phyloP scores from a whole-genome alignment of 2,113 vertebrate genomes.

The Pedetes capensis region DNA sequence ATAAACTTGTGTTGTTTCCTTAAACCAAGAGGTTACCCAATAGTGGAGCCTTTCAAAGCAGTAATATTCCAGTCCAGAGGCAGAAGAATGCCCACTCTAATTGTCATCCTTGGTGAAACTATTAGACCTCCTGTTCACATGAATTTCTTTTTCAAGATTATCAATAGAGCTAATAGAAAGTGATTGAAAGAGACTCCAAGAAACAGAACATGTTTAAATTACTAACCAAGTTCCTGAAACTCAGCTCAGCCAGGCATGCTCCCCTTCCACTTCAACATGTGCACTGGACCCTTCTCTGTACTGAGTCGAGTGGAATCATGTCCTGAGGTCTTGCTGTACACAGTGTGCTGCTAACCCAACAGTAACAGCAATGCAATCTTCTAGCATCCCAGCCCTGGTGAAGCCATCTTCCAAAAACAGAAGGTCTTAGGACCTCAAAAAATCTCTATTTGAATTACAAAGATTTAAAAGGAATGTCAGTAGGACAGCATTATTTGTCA shows the following conservation, averaged over 20 bases:
- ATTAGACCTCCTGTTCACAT: neutral
- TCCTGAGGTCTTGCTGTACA: neutral
- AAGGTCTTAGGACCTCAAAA: neutral
- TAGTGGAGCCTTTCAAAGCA: neutral
- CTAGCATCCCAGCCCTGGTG: neutral
- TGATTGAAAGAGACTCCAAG: constrained; percentile 10
- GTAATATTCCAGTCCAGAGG: neutral
- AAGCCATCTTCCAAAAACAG: neutral
- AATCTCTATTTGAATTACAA: neutral
- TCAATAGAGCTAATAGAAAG: neutral
- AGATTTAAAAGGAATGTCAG: neutral
- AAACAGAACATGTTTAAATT: neutral
- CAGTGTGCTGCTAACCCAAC: neutral
- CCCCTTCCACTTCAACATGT: neutral
- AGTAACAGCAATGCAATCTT: neutral
- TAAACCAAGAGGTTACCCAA: neutral
- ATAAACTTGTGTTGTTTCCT: neutral
- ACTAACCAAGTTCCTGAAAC: neutral
- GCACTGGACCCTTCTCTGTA: neutral
- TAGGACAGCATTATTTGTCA: neutral
- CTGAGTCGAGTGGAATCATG: neutral
- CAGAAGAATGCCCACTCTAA: neutral
- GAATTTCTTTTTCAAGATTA: neutral
- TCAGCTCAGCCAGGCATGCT: neutral
- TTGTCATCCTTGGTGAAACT: neutral